Base-by-base conservation (phyloP, 2,113 vertebrate species). In the Tinamus guttatus region DNA sequence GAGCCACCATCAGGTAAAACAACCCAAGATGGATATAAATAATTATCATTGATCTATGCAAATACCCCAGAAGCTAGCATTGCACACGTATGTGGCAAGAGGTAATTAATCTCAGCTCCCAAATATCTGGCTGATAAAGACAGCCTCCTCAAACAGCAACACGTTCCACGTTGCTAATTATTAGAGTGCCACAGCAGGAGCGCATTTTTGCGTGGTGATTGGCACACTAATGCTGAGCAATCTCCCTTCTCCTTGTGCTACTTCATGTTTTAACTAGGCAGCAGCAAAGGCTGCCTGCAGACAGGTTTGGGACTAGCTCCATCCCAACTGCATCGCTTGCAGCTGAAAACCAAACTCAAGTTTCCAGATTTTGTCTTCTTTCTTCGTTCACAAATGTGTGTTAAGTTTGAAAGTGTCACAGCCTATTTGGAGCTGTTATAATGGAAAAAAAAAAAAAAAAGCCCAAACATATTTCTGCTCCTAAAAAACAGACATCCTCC, bases 111-210 rank as follows among this genome's bases (percentile, higher is more conserved):
- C 67, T 76, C 52, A 58, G 47, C 49, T 76, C 41, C 28, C 19
- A 32, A 54, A 59, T 76, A 73, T 36, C 47, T 81, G 45, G 17
- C 68, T 70, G 52, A 68, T 32, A 38, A 36, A 58, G 28, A 11
- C 47, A 77, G 19, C 13, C 28, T 68, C 41, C 54, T 54, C 79
- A 43, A 47, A 51, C 4, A 77, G 60, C 0, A 0, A 25, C 63
- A 77, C 0, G 0, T 51, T 71, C 40, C 84, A 3, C 0, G 52
- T 41, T 56, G 14, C 40, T 64, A 36, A 67, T 69, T 54, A 15
- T 20, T 24, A n/a, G 52, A 73, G 25, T 49, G 36, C 16, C 4
- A 3, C 38, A 20, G 13, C 22, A 52, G 36, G 9, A 30, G n/a
- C 67, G 28, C 1, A 1, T 45, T 22, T 36, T 60, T 38, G 43